Conservation (phyloP, 2,113 vertebrate species). For the Ancistrus triradiatus region DNA sequence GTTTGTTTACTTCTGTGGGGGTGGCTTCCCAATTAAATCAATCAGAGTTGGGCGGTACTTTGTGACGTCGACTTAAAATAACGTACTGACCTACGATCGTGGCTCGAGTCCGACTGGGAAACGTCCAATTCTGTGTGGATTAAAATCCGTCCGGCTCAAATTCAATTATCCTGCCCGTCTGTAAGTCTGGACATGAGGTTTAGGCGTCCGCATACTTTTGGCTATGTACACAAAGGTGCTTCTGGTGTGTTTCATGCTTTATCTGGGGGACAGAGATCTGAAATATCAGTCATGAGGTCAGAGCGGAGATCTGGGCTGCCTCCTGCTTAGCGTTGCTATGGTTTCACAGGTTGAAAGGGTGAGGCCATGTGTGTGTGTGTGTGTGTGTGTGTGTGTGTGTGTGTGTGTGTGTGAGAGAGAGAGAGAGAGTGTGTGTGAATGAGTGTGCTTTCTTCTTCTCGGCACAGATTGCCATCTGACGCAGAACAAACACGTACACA, state of each 20-base stretch:
- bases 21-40: no score
- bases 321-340: slow-evolving; percentile 68
- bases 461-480: slow-evolving; percentile 59
- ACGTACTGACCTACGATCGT: no score
- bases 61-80: no score
- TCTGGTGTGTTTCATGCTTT: neutral
- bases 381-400: slow-evolving; percentile 19
- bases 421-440: slow-evolving; percentile 18
- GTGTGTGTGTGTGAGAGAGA: slow-evolving; percentile 15
- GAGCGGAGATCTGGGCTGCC: slow-evolving; percentile 35
- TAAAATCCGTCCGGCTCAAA: no score
- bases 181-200: no score
- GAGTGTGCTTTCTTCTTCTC: neutral
- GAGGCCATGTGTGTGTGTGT: slow-evolving; percentile 47
- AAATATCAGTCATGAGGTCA: neutral
- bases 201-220: no score
- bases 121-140: no score
- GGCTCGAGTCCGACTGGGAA: no score
- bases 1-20: no score
- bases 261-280: no score
- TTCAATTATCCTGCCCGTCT: no score
- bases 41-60: no score
- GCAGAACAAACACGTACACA: slow-evolving; percentile 30
- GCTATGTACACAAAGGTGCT: neutral
- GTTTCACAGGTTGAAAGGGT: slow-evolving; percentile 71